These are phyloP conservation scores for Geococcyx californianus DNA, from an alignment of 2,113 vertebrate species.

Conservation along the genomic window DNA sequence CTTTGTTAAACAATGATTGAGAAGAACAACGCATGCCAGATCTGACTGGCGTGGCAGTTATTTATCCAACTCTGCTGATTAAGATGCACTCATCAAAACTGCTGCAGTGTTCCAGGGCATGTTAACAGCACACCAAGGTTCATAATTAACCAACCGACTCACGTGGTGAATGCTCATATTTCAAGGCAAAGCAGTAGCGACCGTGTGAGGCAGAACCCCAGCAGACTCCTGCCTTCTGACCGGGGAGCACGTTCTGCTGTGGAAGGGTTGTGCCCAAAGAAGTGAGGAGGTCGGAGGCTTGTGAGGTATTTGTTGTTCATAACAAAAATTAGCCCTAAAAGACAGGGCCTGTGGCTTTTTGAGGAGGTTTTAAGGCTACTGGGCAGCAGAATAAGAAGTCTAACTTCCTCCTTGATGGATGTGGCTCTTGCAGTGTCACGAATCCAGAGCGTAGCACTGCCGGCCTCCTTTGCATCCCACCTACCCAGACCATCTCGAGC, in stretches of 20 bases:
- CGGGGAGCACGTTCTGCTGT: neutral
- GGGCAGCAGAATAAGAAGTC: neutral
- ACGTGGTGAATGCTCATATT: neutral
- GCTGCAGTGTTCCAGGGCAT: neutral
- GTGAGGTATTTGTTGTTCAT: neutral
- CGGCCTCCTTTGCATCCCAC: neutral
- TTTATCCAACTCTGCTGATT: neutral
- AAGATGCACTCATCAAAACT: neutral
- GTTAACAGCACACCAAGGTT: neutral
- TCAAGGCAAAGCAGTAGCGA: neutral
- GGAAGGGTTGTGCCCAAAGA: neutral
- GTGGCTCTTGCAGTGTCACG: neutral
- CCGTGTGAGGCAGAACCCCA: neutral
- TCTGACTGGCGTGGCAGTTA: neutral
- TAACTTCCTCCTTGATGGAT: neutral
- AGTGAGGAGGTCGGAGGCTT: neutral
- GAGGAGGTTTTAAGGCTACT: neutral
- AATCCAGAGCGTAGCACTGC: neutral
- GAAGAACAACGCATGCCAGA: neutral
- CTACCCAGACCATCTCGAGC: neutral
- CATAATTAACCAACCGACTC: slow-evolving; percentile 11
- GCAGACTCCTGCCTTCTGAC: neutral
- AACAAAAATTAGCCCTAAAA: neutral
- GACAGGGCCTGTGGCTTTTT: fast-evolving
- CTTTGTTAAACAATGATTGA: neutral